phyloP scores from a whole-genome alignment of 2,113 vertebrate species.

The Anguilla rostrata region DNA sequence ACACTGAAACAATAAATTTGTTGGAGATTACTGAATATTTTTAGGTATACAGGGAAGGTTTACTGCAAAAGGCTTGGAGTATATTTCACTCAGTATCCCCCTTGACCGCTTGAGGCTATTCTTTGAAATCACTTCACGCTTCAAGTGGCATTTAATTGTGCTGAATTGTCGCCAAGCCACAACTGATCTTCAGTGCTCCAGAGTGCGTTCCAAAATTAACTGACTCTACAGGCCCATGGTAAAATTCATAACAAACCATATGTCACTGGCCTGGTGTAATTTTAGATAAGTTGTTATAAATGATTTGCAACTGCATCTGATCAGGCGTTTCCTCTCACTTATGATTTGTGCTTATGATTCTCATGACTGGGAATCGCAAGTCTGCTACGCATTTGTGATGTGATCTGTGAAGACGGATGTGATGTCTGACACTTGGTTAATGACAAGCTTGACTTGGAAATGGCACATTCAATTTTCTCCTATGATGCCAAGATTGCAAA shows the following conservation, averaged over 20 bases:
- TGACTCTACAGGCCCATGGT: not conserved
- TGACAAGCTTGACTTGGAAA: not conserved
- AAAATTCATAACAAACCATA: not conserved
- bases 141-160: not conserved
- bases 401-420: not conserved
- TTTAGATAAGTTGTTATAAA: not conserved
- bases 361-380: not conserved
- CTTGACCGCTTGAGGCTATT: not conserved
- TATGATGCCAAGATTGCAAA: not conserved
- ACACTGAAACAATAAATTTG: too few species aligned
- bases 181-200: not conserved
- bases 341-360: not conserved
- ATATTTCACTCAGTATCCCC: too few species aligned
- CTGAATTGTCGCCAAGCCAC: not conserved
- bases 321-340: not conserved
- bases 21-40: too few species aligned
- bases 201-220: not conserved
- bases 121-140: not conserved
- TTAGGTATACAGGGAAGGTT: too few species aligned
- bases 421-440: not conserved
- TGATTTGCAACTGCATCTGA: not conserved
- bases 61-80: too few species aligned
- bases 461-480: not conserved
- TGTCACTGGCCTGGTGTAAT: not conserved
- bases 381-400: not conserved